Conservation (phyloP, 2,888 invertebrate species). For the Pharmacophagus antenor region DNA sequence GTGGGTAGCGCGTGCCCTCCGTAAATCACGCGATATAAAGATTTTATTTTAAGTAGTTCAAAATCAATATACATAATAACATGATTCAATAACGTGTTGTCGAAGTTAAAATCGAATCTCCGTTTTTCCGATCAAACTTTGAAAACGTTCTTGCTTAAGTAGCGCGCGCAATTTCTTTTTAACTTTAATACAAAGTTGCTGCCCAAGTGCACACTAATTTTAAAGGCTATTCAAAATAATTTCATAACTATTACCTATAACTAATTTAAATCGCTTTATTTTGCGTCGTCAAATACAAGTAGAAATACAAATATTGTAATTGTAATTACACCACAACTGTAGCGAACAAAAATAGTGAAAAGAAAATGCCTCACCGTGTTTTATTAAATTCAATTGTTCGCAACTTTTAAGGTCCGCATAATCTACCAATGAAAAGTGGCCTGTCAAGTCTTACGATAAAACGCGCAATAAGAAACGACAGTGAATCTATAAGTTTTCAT, state of each 20-base stretch:
- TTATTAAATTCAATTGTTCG: conserved; percentile 20
- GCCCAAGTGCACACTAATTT: conserved; percentile 28
- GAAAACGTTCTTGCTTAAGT: conserved; percentile 28
- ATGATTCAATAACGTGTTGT: conserved; percentile 13
- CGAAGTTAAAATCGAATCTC: conserved; percentile 43
- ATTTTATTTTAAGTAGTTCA: conserved; percentile 44
- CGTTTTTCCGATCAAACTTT: conserved; percentile 48
- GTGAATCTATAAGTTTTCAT: conserved; percentile 40
- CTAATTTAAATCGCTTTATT: too few relatives aligned
- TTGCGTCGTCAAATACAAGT: background rate
- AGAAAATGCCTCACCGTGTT: background rate
- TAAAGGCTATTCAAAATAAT: too few relatives aligned
- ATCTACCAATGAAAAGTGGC: conserved; percentile 62
- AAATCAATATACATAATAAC: conserved; percentile 7
- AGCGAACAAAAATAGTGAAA: conserved; percentile 1
- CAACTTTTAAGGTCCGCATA: conserved; percentile 53
- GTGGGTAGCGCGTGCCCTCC: conserved; percentile 51
- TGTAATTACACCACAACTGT: background rate
- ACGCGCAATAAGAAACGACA: conserved; percentile 59
- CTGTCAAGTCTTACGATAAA: conserved; percentile 49
- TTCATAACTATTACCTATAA: too few relatives aligned
- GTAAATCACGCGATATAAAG: conserved; percentile 62
- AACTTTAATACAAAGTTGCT: conserved; percentile 48
- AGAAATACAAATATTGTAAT: background rate
- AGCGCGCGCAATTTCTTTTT: conserved; percentile 45